Base-by-base conservation (phyloP, 2,797 vertebrate genomes). In the Chloroceryle amazona region DNA sequence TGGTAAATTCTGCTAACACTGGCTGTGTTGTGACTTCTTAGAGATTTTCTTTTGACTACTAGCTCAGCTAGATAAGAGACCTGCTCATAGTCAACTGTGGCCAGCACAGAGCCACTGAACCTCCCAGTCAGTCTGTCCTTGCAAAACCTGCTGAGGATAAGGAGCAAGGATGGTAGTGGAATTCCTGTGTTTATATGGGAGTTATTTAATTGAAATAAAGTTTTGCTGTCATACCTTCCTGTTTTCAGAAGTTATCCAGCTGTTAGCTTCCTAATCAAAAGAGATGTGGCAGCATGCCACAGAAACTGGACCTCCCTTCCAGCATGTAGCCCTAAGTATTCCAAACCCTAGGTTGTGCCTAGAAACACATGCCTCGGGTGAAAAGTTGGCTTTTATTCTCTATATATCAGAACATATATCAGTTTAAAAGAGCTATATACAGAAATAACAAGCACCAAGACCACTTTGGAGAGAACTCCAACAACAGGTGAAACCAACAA, bases 161-260 rank as follows among this genome's bases (percentile, higher is more conserved):
- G 89, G 42, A 89, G 68, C 2, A 0, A 86, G 93, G 89, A 97
- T 97, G 95, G 73, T 96, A 96, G 96, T 97, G 90, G 86, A 98
- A 97, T 98, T 98, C 97, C 97, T 98, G 95, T 98, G 98, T 98
- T 98, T 98, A 98, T 89, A 95, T 81, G 88, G 72, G 68, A 97
- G 82, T 22, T 83, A 94, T 96, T 98, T 98, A 95, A 96, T 96
- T 4, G 61, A 96, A 98, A 97, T 94, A 96, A 98, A 97, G 95
- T 95, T 97, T 92, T 97, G 93, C 67, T 97, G 97, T 93, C 93
- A 90, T 90, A 96, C 75, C 74, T 98, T 98, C 98, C 98, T 98
- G 97, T 98, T 98, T 98, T 98, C 94, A 94, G 93, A 97, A 95
- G 92, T 90, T 86, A 81, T 94, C 90, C 90, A 97, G 93, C 76